A percentile compares a stretch with the other conserved stretches of the same genome.
phyloP scores from a whole-genome alignment of 2,888 invertebrate genomes.

The Ypsolopha sequella region DNA sequence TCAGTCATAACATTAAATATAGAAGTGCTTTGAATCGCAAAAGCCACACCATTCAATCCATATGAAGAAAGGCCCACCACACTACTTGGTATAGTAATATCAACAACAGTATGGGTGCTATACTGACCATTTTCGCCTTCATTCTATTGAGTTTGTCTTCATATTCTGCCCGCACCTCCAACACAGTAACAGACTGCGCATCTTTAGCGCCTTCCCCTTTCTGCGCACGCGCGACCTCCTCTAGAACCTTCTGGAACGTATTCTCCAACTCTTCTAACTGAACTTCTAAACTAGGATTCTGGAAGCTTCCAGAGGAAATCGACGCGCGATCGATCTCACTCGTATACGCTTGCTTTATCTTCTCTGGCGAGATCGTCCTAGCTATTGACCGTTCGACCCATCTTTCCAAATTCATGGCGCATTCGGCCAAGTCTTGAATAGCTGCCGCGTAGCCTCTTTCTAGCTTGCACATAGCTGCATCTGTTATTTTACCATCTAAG shows the following conservation, averaged over 20 bases:
- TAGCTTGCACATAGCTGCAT: slow-evolving; percentile 35
- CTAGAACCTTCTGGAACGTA: slow-evolving; percentile 46
- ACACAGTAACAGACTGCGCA: slow-evolving; percentile 39
- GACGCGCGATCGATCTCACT: slow-evolving; percentile 35
- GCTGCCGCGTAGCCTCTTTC: slow-evolving; percentile 50
- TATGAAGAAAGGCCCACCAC: slow-evolving; percentile 61
- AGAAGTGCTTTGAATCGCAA: slow-evolving; percentile 6
- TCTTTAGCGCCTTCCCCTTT: slow-evolving; percentile 35
- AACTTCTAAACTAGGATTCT: slow-evolving; percentile 46
- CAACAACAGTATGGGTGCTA: slow-evolving; percentile 53
- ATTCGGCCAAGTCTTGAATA: slow-evolving; percentile 52
- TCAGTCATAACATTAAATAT: slow-evolving; percentile 25
- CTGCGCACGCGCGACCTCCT: slow-evolving; percentile 37
- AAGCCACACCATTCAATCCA: slow-evolving; percentile 41
- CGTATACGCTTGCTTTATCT: slow-evolving; percentile 48
- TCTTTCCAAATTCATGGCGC: slow-evolving; percentile 46
- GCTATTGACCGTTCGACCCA: slow-evolving; percentile 51
- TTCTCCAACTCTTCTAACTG: slow-evolving; percentile 53
- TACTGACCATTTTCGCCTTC: slow-evolving; percentile 86
- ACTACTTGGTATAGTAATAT: slow-evolving; percentile 59
- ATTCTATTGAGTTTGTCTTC: slow-evolving; percentile 82
- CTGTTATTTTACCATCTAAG: slow-evolving; percentile 35
- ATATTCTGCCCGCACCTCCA: slow-evolving; percentile 74
- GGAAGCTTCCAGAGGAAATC: slow-evolving; percentile 31
- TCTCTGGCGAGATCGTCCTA: slow-evolving; percentile 42